phyloP scores from a whole-genome alignment of 2,113 vertebrate genomes.

The chimpanzee (Pan troglodytes) region DNA sequence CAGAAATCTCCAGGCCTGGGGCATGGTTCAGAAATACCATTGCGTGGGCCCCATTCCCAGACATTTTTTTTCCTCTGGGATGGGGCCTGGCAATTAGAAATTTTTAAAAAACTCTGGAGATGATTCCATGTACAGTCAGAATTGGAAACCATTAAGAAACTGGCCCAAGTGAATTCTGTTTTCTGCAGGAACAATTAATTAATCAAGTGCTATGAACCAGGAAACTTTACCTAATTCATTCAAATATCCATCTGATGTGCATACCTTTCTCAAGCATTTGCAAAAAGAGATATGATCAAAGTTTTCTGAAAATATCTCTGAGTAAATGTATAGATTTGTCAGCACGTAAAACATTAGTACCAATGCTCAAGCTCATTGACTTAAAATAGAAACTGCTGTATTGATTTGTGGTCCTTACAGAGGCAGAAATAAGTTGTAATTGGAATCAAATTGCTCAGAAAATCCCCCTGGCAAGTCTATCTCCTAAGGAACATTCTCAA shows the following conservation, averaged over 20 bases:
- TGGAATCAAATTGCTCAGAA: conserved; percentile 68
- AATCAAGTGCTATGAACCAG: neutral
- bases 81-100: neutral
- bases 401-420: conserved; percentile 54
- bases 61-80: neutral
- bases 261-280: neutral
- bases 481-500: neutral
- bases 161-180: neutral
- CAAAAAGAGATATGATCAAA: neutral
- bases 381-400: conserved; percentile 25
- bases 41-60: neutral
- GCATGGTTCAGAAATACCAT: neutral
- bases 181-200: neutral
- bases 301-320: conserved; percentile 23
- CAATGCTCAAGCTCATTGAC: neutral
- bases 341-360: conserved; percentile 51
- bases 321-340: neutral
- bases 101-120: neutral
- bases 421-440: conserved; percentile 44
- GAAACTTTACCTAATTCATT: neutral
- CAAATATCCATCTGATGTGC: neutral
- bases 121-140: neutral
- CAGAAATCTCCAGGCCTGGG: neutral
- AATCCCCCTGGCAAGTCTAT: conserved; percentile 20
- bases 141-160: neutral